A percentile compares a stretch with the other conserved stretches of the same genome.
Conservation (phyloP, 2,113 vertebrate genomes). For the Butastur rufipennis region DNA sequence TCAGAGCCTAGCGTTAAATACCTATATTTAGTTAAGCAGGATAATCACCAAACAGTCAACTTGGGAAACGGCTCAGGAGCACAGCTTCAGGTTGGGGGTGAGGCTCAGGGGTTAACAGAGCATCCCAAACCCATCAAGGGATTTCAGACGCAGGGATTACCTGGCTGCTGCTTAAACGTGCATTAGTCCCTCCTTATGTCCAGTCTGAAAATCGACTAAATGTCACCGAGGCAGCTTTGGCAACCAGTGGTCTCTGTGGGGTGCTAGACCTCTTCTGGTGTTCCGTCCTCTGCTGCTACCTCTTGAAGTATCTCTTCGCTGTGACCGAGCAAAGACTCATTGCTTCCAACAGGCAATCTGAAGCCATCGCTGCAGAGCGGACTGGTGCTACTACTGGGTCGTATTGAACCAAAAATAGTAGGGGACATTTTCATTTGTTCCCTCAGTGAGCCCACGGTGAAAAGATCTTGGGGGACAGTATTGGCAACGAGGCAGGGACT, state of each 20-base stretch:
- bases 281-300: background rate
- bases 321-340: background rate
- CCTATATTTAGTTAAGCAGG: background rate
- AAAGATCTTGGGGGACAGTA: background rate
- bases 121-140: background rate
- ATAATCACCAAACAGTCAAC: background rate
- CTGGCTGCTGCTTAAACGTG: background rate
- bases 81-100: background rate
- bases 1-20: background rate
- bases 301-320: background rate
- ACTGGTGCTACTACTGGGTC: background rate
- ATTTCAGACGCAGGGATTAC: background rate
- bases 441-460: background rate
- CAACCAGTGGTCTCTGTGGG: background rate
- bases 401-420: background rate
- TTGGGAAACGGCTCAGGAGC: background rate
- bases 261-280: background rate
- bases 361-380: background rate
- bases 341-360: background rate
- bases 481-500: background rate
- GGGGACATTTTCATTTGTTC: fast-evolving
- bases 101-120: background rate
- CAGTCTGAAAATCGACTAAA: background rate
- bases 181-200: background rate
- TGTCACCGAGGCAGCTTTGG: background rate